Conservation (phyloP, 2,797 vertebrate species). For the Brotula barbata region DNA sequence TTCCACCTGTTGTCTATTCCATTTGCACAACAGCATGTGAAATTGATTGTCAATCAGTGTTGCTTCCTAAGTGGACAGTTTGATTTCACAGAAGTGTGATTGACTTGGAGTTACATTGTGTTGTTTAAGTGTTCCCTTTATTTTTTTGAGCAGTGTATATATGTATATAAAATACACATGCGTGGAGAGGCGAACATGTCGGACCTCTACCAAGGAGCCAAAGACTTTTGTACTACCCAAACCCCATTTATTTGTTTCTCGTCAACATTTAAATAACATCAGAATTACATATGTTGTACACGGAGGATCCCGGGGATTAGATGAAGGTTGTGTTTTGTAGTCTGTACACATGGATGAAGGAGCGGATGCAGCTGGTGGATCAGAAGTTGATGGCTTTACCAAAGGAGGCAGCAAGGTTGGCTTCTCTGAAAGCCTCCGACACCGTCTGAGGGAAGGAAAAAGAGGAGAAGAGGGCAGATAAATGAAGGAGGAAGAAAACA, state of each 20-base stretch:
- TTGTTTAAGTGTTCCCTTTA: too few species aligned
- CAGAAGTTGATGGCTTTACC: conserved; percentile 99
- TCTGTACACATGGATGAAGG: conserved; percentile 53
- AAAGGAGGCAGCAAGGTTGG: conserved; percentile 95
- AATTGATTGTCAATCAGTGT: too few species aligned
- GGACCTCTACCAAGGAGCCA: neutral
- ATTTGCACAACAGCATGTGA: too few species aligned
- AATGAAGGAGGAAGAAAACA: too few species aligned
- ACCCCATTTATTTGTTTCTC: conserved; percentile 56
- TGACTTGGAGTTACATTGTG: too few species aligned
- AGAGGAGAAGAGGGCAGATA: neutral
- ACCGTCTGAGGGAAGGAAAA: conserved; percentile 84
- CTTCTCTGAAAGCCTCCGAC: conserved; percentile 99
- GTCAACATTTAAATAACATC: conserved; percentile 77
- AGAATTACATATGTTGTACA: conserved; percentile 46
- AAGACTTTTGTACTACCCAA: conserved; percentile 42
- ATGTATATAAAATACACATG: neutral
- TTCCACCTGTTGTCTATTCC: too few species aligned
- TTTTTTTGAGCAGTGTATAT: too few species aligned
- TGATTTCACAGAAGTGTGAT: too few species aligned
- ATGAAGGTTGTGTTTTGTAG: conserved; percentile 11
- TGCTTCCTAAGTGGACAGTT: too few species aligned
- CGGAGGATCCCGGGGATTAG: conserved; percentile 7
- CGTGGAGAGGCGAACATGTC: too few species aligned
- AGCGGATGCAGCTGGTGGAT: conserved; percentile 50